Evolutionary conservation across 1,140 invertebrate genomes (phyloP).

Genomic region (Macrobrachium nipponense): DNA sequence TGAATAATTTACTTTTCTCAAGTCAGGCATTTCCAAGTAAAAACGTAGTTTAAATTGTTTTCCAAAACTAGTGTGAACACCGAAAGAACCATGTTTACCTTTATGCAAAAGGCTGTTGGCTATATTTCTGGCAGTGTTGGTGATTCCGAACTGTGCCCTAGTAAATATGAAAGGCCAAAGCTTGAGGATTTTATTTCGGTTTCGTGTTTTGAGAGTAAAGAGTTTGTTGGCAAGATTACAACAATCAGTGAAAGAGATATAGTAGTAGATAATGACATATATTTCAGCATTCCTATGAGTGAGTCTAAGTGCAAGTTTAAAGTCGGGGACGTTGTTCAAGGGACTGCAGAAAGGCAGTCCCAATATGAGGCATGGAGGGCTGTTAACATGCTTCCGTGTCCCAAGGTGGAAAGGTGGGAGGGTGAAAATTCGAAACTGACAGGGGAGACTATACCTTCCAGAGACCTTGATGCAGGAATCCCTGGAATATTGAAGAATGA

Average conservation of each 20-base stretch:
- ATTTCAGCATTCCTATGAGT: slow-evolving; percentile 24
- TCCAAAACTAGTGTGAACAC: background rate
- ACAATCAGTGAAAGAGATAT: slow-evolving; percentile 9
- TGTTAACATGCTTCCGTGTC: background rate
- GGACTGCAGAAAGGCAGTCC: slow-evolving; percentile 9
- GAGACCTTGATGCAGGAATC: slow-evolving; percentile 9
- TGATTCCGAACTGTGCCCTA: too few species aligned
- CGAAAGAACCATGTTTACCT: slow-evolving; percentile 20
- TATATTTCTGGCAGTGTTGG: slow-evolving; percentile 22
- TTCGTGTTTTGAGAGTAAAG: background rate
- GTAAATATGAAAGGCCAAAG: slow-evolving; percentile 27
- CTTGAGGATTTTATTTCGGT: slow-evolving; percentile 36
- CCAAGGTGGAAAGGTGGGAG: slow-evolving; percentile 14
- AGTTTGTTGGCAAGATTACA: slow-evolving; percentile 35
- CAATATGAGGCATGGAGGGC: slow-evolving; percentile 40
- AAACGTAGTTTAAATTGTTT: background rate
- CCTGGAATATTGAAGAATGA: slow-evolving; percentile 17
- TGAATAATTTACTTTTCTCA: too few species aligned
- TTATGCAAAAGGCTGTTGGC: slow-evolving; percentile 34
- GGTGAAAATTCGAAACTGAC: background rate
- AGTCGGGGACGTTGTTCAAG: slow-evolving; percentile 6
- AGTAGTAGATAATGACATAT: slow-evolving; percentile 37
- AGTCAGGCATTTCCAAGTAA: too few species aligned
- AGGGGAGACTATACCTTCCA: background rate
- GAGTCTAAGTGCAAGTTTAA: background rate